phyloP scores from a whole-genome alignment of 2,113 vertebrate genomes.

The Passer montanus region DNA sequence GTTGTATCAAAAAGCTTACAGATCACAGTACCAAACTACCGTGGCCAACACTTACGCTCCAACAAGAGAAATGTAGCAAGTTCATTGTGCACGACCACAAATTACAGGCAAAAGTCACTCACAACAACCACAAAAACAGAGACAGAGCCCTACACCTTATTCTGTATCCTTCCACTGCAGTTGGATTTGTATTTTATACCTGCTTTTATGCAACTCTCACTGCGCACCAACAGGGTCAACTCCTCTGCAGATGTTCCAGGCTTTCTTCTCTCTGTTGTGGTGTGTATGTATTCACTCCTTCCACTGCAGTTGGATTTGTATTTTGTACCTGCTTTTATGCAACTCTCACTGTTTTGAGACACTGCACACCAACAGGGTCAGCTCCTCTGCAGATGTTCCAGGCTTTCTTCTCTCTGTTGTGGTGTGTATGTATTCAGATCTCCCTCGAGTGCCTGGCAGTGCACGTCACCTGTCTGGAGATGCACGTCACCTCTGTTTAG shows the following conservation, averaged over 20 bases:
- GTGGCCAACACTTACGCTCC: accelerated
- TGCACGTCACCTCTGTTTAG: not conserved
- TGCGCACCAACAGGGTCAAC: not conserved
- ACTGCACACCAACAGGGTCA: not conserved
- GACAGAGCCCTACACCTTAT: not conserved
- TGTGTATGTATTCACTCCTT: not conserved
- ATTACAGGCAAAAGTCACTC: not conserved
- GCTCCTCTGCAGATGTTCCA: not conserved
- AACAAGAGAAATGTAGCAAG: not conserved
- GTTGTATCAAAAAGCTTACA: not conserved
- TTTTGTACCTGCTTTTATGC: not conserved
- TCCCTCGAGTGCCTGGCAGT: accelerated
- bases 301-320: not conserved
- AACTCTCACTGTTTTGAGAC: not conserved
- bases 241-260: not conserved
- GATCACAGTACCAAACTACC: not conserved
- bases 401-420: accelerated
- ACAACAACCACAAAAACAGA: not conserved
- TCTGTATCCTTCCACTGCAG: not conserved
- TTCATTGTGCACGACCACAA: not conserved
- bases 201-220: no score
- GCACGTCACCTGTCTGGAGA: not conserved
- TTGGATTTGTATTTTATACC: not conserved
- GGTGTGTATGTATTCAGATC: not conserved
- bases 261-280: not conserved